phyloP scores from a whole-genome alignment of 2,113 vertebrate species.

The Nematolebias whitei region DNA sequence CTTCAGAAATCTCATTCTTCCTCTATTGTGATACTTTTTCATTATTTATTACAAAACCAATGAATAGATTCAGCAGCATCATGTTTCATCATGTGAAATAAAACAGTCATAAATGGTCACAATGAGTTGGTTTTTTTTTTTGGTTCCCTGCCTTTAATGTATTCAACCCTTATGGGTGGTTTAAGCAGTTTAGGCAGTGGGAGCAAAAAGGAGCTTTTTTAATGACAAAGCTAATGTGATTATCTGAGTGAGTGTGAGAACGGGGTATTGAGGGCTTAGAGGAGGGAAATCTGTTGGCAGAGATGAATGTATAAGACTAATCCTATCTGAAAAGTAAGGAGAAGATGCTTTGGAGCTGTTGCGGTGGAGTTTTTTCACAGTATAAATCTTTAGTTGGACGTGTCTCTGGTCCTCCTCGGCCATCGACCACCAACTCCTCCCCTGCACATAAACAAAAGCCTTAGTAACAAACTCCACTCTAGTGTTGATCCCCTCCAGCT shows the following conservation, averaged over 20 bases:
- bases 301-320: slow-evolving; percentile 99
- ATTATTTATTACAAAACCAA: slow-evolving; percentile 22
- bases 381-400: slow-evolving; percentile 91
- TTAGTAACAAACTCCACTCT: slow-evolving; percentile 78
- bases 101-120: slow-evolving; percentile 79
- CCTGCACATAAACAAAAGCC: slow-evolving; percentile 85
- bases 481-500: slow-evolving; percentile 69
- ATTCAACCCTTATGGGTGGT: slow-evolving; percentile 96
- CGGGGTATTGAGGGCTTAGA: slow-evolving; percentile 91
- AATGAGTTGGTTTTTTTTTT: slow-evolving; percentile 76
- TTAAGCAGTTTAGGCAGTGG: slow-evolving; percentile 95
- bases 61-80: slow-evolving; percentile 26
- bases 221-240: slow-evolving; percentile 99
- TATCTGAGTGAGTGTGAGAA: slow-evolving; percentile 96
- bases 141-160: slow-evolving; percentile 87
- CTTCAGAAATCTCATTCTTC: slow-evolving; percentile 7
- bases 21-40: slow-evolving; percentile 29
- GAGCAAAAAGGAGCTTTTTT: slow-evolving; percentile 93
- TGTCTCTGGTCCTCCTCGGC: slow-evolving; percentile 87
- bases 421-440: slow-evolving; percentile 86
- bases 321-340: slow-evolving; percentile 95
- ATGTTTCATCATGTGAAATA: slow-evolving; percentile 53
- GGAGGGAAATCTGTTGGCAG: slow-evolving; percentile 95
- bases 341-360: slow-evolving; percentile 91
- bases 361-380: slow-evolving; percentile 82